Conservation (phyloP, 2,797 vertebrate genomes). For the Cirrhinus molitorella region DNA sequence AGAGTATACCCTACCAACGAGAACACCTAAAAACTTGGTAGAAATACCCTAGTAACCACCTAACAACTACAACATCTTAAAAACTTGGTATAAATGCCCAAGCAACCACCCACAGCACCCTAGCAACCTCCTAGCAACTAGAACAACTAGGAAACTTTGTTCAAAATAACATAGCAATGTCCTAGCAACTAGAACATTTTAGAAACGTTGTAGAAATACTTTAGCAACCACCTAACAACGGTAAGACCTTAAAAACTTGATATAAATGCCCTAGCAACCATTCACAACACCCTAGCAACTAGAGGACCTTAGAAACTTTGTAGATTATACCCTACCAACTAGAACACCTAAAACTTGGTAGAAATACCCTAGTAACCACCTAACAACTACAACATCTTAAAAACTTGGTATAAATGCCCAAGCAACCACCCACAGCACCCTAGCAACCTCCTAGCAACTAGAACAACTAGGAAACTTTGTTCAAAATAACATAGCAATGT, state of each 20-base stretch:
- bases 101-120: background rate
- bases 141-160: no score
- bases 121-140: background rate
- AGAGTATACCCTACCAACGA: background rate
- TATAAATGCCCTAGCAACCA: background rate
- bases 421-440: background rate
- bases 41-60: background rate
- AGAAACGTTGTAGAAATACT: no score
- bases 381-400: background rate
- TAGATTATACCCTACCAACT: no score
- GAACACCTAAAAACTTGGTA: no score
- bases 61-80: background rate
- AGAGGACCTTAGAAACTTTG: background rate
- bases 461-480: background rate
- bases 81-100: background rate
- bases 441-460: background rate
- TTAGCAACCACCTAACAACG: background rate
- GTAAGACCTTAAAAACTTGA: accelerated
- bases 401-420: background rate
- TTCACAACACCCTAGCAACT: background rate
- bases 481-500: background rate
- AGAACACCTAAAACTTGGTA: no score
- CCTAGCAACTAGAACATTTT: no score
- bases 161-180: no score
- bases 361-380: background rate